Percentiles rank a stretch among this genome's conserved stretches.
These are phyloP conservation scores for Leguminivora glycinivorella DNA, from an alignment of 1,140 invertebrate genomes.

Conservation along the genomic window DNA sequence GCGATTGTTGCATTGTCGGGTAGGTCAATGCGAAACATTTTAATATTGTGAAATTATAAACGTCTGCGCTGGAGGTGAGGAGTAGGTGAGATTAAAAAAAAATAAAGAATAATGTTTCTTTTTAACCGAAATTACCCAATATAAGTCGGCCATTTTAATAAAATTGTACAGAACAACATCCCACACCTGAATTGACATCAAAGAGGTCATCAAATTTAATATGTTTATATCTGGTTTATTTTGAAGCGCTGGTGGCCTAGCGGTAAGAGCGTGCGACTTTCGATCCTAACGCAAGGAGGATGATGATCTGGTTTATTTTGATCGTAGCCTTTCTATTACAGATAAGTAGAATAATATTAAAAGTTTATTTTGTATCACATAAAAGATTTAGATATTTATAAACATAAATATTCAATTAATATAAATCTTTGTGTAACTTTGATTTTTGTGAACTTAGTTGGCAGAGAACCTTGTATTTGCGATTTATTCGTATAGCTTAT, in stretches of 20 bases:
- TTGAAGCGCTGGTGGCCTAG: too few relatives aligned
- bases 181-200: not conserved
- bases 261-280: too few relatives aligned
- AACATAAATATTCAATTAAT: not conserved
- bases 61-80: slow-evolving; percentile 60
- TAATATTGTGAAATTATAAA: slow-evolving; percentile 78
- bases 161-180: not conserved
- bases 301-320: not conserved
- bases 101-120: not conserved
- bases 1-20: slow-evolving; percentile 67
- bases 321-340: not conserved
- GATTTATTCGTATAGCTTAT: too few relatives aligned
- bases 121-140: not conserved
- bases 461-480: too few relatives aligned
- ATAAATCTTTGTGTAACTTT: too few relatives aligned
- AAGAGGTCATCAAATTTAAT: slow-evolving; percentile 6
- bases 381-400: too few relatives aligned
- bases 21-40: slow-evolving; percentile 75
- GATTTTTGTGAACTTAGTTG: too few relatives aligned
- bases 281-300: too few relatives aligned
- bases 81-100: slow-evolving; percentile 37
- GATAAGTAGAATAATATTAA: not conserved
- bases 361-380: too few relatives aligned
- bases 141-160: not conserved
- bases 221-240: not conserved